Percentiles rank a stretch among this genome's conserved stretches.
Conservation (phyloP, 2,797 vertebrate species). For the Columba guinea region DNA sequence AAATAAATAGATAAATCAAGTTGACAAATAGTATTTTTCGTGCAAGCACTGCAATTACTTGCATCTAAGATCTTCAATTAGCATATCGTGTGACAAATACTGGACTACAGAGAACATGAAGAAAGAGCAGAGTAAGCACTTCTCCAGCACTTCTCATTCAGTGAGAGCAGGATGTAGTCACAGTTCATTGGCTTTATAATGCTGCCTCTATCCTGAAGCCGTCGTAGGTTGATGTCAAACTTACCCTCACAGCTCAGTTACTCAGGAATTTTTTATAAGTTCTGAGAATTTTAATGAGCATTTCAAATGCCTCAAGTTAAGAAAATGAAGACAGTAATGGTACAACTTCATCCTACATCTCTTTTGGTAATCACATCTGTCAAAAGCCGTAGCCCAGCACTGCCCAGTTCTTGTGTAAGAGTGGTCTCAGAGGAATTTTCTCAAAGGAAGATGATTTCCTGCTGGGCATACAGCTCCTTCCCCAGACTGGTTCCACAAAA, state of each 20-base stretch:
- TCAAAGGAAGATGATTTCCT: neutral
- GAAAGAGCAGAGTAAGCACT: conserved; percentile 2
- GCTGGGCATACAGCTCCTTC: neutral
- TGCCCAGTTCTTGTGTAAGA: neutral
- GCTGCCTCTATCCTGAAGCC: neutral
- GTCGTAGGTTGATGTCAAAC: neutral
- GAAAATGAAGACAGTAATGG: neutral
- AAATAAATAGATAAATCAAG: neutral
- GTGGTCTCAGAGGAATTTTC: neutral
- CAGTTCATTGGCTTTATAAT: neutral
- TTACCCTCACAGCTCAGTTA: neutral
- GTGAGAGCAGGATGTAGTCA: neutral
- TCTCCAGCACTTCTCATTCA: neutral
- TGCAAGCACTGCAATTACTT: neutral
- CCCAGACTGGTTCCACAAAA: neutral
- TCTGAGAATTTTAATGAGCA: neutral
- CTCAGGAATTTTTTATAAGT: neutral
- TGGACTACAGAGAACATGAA: neutral
- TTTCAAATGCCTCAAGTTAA: neutral
- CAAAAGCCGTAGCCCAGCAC: neutral
- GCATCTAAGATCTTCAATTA: neutral
- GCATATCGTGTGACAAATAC: neutral
- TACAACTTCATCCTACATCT: neutral
- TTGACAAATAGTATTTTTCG: neutral
- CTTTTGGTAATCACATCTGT: neutral